These are phyloP conservation scores for Sylvia atricapilla DNA, from an alignment of 2,113 vertebrate genomes.

Conservation along the genomic window DNA sequence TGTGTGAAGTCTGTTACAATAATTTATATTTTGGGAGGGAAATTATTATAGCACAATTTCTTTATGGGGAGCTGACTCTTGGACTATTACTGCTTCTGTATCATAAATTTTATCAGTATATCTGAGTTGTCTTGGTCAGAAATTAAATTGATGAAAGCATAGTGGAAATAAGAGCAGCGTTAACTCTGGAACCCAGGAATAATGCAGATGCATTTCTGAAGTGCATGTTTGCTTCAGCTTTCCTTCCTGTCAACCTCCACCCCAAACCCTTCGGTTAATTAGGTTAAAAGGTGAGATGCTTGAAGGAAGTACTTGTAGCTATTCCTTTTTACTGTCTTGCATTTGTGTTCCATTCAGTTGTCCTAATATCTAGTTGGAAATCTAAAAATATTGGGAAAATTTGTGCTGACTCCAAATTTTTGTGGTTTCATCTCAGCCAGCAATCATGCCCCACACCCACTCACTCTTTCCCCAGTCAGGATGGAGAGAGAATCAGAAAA, in stretches of 20 bases:
- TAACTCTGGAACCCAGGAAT: neutral
- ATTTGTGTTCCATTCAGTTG: neutral
- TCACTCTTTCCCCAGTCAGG: neutral
- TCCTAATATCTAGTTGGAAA: neutral
- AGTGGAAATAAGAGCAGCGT: neutral
- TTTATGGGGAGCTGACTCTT: neutral
- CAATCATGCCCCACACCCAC: neutral
- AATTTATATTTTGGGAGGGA: neutral
- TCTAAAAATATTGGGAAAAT: neutral
- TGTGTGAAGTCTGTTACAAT: neutral
- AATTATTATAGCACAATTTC: neutral
- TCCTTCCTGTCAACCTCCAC: no score
- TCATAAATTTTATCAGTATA: neutral
- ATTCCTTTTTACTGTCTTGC: neutral
- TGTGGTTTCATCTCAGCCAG: neutral
- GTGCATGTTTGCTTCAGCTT: rapidly evolving
- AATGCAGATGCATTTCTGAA: neutral
- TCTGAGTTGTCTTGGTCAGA: neutral
- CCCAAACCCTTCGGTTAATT: neutral
- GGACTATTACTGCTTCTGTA: neutral
- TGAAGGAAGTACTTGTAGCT: neutral
- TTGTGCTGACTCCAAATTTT: neutral
- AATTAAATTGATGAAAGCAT: neutral
- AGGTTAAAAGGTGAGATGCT: neutral
- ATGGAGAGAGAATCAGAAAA: neutral